Base-by-base conservation (phyloP, 2,113 vertebrate species). In the Chaetodon trifascialis region DNA sequence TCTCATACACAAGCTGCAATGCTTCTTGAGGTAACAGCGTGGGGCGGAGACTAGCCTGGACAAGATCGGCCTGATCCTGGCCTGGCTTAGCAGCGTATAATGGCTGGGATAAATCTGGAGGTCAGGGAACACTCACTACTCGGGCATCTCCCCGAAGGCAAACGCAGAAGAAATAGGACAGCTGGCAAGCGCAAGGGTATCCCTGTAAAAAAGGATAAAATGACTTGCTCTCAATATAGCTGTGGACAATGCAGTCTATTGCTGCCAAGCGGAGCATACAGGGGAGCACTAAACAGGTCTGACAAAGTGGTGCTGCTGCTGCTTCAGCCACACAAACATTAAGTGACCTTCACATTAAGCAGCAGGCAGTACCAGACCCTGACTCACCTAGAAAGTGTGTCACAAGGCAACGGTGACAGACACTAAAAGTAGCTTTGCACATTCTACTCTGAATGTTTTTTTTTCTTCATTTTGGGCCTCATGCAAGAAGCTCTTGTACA, bases 111-210 rank as follows among this genome's bases (percentile, higher is more conserved):
- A 79, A 86, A 85, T 87, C 55, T 82, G 80, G 73, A 84, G 80
- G 73, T 80, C 59, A 84, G 85, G 86, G 59, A 86, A 84, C 83
- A 78, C 82, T 82, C 69, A 36, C 75, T 72, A 16, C 62, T 86
- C 72, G 66, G 25, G 40, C 55, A 63, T 75, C 86, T 77, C 72
- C 84, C 84, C 63, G 25, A 21, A 76, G 79, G 89, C 77, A 1
- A 19, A 19, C n/a, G 5, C 38, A 21, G 17, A 76, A 85, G 84
- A 92, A 89, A 71, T 78, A 86, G 90, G 89, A 67, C 91, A 89
- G 68, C 59, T 30, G 38, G 5, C 58, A 73, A 83, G 55, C 70
- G 75, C 46, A 54, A 88, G 86, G 80, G 73, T 79, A 88, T 88
- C 70, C 82, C 75, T 65, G 54, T 34, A 56, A 75, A 81, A 77